Conservation (phyloP, 1,140 invertebrate genomes). For the Arion vulgaris region DNA sequence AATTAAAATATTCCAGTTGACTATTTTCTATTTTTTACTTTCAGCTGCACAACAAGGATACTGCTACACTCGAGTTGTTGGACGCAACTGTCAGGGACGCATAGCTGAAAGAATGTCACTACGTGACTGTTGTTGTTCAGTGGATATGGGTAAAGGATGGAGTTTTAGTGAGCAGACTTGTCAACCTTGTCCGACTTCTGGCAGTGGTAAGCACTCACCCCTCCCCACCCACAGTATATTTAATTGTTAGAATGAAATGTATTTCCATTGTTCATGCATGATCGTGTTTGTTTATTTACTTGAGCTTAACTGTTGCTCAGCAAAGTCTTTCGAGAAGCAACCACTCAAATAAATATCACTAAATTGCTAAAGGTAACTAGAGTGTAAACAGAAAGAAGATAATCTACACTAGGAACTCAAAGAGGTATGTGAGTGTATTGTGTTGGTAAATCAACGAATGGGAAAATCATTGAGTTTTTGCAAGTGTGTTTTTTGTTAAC, state of each 20-base stretch:
- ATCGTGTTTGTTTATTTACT: background rate
- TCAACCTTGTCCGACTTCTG: conserved; percentile 79
- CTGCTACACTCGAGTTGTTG: conserved; percentile 82
- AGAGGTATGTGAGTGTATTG: too few species aligned
- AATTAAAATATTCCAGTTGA: too few species aligned
- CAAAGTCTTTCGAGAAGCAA: too few species aligned
- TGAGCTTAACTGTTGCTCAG: too few species aligned
- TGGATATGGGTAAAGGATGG: conserved; percentile 82
- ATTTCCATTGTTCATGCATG: background rate
- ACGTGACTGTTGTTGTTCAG: conserved; percentile 86
- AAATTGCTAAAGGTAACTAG: too few species aligned
- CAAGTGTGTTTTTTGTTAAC: too few species aligned
- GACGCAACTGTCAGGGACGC: conserved; percentile 80
- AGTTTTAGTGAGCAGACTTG: conserved; percentile 78
- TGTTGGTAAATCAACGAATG: too few species aligned
- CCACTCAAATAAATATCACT: too few species aligned
- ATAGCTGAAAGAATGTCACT: conserved; percentile 82
- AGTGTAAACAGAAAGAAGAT: too few species aligned
- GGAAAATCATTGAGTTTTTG: too few species aligned
- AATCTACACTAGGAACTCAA: too few species aligned
- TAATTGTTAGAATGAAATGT: background rate
- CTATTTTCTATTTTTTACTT: conserved; percentile 37
- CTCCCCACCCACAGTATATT: background rate
- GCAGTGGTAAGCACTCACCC: conserved; percentile 46
- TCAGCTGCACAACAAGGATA: conserved; percentile 72